Base-by-base conservation (phyloP, 2,113 vertebrate species). In the Hoplias malabaricus region DNA sequence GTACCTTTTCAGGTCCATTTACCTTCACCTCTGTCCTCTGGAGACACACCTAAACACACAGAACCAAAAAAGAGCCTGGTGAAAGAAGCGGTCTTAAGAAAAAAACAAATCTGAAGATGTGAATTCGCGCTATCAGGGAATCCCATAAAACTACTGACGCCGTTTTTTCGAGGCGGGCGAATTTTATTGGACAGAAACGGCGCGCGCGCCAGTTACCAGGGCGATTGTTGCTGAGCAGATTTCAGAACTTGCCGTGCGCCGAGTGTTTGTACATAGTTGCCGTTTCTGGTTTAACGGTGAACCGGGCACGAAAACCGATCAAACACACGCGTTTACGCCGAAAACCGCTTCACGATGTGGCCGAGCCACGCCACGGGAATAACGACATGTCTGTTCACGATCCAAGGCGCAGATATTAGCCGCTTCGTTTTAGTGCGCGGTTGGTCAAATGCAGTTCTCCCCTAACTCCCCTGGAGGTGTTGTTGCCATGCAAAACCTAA, bases 221-320 rank as follows among this genome's bases (percentile, higher is more conserved):
- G 82, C 36, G 78, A 80, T 63, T 85, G 81, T 85, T 85, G 81
- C 81, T 56, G 84, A 82, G 81, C 82, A 85, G 84, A 83, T 81
- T 85, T 83, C 38, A 34, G 34, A 31, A 57, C 61, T 4, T 27
- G 59, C 62, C 34, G 46, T 5, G 48, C 31, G 61, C 27, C 3
- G 33, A 65, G 61, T 13, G 31, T 7, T 48, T 19, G 43, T n/a
- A 48, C 43, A 48, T 0, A 69, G 29, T 78, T 62, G 4, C 33
- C n/a, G 34, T 63, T 63, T 53, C 21, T 14, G 34, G n/a, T 11
- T 48, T 19, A 80, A 62, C 43, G 48, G 14, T 3, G 33, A 34
- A 46, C 43, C 46, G 46, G 27, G 11, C 13, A 48, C 29, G 63
- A 48, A 31, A 21, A 23, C 5, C 36, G 54, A 59, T 62, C 13